Percentiles rank a stretch among this genome's conserved stretches.
phyloP scores from a whole-genome alignment of 2,113 vertebrate genomes.

The Carassius gibelio region DNA sequence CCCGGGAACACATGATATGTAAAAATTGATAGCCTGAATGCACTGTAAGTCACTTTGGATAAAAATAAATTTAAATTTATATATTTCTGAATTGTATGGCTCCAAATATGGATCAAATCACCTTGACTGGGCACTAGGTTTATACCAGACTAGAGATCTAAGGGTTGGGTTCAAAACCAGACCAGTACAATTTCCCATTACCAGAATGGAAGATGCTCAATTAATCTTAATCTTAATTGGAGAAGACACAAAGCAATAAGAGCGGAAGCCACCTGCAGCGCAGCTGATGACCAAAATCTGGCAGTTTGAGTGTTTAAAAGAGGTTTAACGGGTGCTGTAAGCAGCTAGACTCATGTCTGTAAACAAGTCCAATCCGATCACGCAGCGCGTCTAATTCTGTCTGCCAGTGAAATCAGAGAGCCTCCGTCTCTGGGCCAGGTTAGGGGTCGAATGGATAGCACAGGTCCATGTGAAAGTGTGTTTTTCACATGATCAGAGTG shows the following conservation, averaged over 20 bases:
- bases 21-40: no score
- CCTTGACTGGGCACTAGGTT: conserved; percentile 17
- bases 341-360: conserved; percentile 78
- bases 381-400: conserved; percentile 80
- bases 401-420: conserved; percentile 76
- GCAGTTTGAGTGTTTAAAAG: conserved; percentile 80
- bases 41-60: no score
- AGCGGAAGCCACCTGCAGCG: conserved; percentile 61
- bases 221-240: conserved; percentile 75
- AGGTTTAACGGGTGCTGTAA: conserved; percentile 81
- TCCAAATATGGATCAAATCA: conserved; percentile 61
- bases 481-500: neutral
- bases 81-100: conserved; percentile 65
- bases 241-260: conserved; percentile 68
- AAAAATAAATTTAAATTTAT: no score
- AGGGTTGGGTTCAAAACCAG: conserved; percentile 64
- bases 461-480: neutral
- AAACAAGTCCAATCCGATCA: conserved; percentile 84
- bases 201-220: conserved; percentile 66
- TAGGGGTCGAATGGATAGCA: conserved; percentile 33
- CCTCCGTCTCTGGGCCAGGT: conserved; percentile 52
- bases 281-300: conserved; percentile 77
- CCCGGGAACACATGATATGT: no score
- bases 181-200: conserved; percentile 65
- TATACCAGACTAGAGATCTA: conserved; percentile 61